Conservation (phyloP, 2,113 vertebrate species). For the Puffinus mauretanicus region DNA sequence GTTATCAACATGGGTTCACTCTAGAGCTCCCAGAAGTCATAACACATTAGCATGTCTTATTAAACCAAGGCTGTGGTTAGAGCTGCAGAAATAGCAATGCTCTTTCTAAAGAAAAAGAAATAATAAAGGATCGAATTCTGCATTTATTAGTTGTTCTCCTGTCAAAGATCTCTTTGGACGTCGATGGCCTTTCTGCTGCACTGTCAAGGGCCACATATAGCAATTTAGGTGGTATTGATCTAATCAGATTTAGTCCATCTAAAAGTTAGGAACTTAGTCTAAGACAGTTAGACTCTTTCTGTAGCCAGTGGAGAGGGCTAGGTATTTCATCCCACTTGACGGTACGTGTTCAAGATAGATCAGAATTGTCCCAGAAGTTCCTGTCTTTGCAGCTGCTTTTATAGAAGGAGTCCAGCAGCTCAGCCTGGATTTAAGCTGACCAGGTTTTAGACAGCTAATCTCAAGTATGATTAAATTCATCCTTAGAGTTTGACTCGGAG, state of each 20-base stretch:
- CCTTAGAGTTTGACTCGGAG: neutral
- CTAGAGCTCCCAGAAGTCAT: conserved; percentile 71
- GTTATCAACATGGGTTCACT: conserved; percentile 74
- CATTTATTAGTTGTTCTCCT: conserved; percentile 24
- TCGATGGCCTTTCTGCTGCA: neutral
- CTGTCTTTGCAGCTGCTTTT: neutral
- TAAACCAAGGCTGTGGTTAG: conserved; percentile 69
- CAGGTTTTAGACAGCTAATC: neutral
- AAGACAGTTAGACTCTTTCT: neutral
- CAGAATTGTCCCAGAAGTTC: neutral
- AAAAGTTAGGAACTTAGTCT: neutral
- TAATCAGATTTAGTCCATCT: neutral
- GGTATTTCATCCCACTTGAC: neutral
- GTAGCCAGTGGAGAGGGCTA: neutral
- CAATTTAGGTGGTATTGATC: conserved; percentile 23
- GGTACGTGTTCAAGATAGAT: neutral
- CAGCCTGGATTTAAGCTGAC: neutral
- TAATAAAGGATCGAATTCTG: conserved; percentile 45
- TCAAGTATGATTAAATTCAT: conserved; percentile 28
- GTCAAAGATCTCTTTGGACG: neutral
- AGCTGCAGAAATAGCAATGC: conserved; percentile 21
- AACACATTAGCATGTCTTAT: conserved; percentile 75
- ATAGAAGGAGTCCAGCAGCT: neutral
- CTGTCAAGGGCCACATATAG: neutral
- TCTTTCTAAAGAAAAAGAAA: conserved; percentile 40